phyloP scores from a whole-genome alignment of 2,888 invertebrate genomes.

The Lycocerus yunnanus region DNA sequence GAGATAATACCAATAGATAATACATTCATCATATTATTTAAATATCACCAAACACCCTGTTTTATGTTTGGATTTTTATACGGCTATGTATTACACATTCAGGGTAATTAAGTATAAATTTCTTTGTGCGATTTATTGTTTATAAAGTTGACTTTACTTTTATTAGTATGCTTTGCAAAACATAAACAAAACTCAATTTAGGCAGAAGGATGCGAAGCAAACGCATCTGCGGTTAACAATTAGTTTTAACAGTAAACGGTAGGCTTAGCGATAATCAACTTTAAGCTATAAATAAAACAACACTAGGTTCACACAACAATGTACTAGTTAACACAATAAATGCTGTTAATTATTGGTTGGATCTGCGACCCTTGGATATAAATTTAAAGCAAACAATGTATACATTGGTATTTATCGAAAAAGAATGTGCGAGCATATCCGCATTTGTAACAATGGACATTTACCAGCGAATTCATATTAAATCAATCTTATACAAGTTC shows the following conservation, averaged over 20 bases:
- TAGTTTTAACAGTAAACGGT: constrained; percentile 3
- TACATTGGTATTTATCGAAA: constrained; percentile 22
- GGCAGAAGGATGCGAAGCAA: background rate
- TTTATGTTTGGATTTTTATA: background rate
- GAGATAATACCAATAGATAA: background rate
- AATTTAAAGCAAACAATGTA: constrained; percentile 14
- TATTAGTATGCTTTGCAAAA: background rate
- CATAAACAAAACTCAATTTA: background rate
- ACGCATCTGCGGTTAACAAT: constrained; percentile 9
- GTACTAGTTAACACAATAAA: constrained; percentile 20
- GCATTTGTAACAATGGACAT: constrained; percentile 13
- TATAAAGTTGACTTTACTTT: background rate
- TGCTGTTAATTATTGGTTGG: constrained; percentile 20
- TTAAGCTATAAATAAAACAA: constrained; percentile 11
- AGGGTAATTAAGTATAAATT: background rate
- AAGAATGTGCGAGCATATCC: constrained; percentile 21
- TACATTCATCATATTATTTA: background rate
- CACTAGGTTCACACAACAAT: constrained; percentile 16
- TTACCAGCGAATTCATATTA: background rate
- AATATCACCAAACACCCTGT: background rate
- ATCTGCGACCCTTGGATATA: constrained; percentile 16
- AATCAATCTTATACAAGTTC: constrained; percentile 16
- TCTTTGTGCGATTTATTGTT: background rate
- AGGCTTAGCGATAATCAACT: constrained; percentile 13
- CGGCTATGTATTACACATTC: background rate